phyloP scores from a whole-genome alignment of 2,888 invertebrate genomes.

The Amblyjoppa proteus region DNA sequence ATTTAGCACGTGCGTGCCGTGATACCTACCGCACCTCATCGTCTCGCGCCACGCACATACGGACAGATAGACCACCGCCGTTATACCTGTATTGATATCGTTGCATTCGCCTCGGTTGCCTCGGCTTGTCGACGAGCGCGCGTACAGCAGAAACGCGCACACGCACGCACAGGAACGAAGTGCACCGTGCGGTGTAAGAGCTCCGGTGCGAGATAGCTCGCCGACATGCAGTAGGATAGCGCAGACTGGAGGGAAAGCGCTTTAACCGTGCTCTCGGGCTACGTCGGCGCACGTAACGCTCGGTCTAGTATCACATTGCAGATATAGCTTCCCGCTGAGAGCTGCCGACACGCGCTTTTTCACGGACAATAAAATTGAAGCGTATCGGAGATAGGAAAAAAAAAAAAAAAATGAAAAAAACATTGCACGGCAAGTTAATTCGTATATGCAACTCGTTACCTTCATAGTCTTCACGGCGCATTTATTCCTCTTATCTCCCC shows the following conservation, averaged over 20 bases:
- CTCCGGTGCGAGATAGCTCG: conserved; percentile 8
- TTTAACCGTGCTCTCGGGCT: conserved; percentile 38
- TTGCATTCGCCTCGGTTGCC: conserved; percentile 33
- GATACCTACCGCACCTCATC: conserved; percentile 70
- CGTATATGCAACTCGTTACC: conserved; percentile 11
- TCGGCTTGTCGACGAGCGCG: conserved; percentile 9
- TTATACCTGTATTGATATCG: conserved; percentile 25
- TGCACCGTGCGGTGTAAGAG: background rate
- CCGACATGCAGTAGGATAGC: background rate
- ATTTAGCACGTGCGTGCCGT: conserved; percentile 77
- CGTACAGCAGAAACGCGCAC: background rate
- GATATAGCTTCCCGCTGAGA: background rate
- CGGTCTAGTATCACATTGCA: conserved; percentile 17
- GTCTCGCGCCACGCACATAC: conserved; percentile 62
- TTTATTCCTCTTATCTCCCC: conserved; percentile 22
- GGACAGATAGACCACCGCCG: background rate
- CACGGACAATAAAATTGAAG: conserved; percentile 57
- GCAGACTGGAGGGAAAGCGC: conserved; percentile 29
- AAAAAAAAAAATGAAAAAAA: background rate
- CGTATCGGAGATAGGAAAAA: conserved; percentile 17
- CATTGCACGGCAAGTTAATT: conserved; percentile 26
- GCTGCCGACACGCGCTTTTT: conserved; percentile 52
- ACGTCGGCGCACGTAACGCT: conserved; percentile 32
- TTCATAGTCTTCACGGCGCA: conserved; percentile 20
- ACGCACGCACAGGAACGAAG: background rate